A percentile compares a stretch with the other conserved stretches of the same genome.
These are phyloP conservation scores for Cyanoderma ruficeps DNA, from an alignment of 2,113 vertebrate genomes.

Conservation along the genomic window DNA sequence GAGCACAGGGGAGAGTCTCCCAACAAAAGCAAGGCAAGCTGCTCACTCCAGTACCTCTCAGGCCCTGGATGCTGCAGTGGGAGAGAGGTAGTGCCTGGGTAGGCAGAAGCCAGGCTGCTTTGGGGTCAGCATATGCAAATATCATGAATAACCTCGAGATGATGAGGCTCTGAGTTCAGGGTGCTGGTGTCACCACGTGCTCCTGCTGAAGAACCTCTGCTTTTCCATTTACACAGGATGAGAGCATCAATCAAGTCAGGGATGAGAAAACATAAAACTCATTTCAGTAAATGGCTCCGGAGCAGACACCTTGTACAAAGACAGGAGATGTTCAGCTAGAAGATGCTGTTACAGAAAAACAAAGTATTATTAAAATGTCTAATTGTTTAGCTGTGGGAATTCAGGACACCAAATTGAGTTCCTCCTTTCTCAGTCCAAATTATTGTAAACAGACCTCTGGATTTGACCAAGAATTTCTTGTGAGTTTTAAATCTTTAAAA, in stretches of 20 bases:
- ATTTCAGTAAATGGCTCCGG: neutral
- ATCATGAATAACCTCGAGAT: neutral
- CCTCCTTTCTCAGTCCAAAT: neutral
- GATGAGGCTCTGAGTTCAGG: neutral
- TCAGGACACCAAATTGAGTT: neutral
- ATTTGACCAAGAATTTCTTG: neutral
- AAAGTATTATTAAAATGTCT: neutral
- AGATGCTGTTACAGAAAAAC: neutral
- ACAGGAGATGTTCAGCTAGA: neutral
- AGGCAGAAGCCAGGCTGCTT: neutral
- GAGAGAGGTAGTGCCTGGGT: neutral
- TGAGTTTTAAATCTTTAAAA: conserved; percentile 1
- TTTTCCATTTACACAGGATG: neutral
- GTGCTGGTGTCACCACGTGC: neutral
- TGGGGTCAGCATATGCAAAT: neutral
- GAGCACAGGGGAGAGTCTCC: neutral
- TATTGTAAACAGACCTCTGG: neutral
- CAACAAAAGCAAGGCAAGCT: neutral
- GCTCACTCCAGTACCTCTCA: neutral
- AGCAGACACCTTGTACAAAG: neutral
- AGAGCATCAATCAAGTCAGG: neutral
- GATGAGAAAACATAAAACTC: neutral
- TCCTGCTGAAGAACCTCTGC: neutral
- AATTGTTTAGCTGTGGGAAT: neutral
- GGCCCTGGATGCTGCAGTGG: neutral